phyloP scores from a whole-genome alignment of 2,888 invertebrate species.

The Acrocera orbiculus region DNA sequence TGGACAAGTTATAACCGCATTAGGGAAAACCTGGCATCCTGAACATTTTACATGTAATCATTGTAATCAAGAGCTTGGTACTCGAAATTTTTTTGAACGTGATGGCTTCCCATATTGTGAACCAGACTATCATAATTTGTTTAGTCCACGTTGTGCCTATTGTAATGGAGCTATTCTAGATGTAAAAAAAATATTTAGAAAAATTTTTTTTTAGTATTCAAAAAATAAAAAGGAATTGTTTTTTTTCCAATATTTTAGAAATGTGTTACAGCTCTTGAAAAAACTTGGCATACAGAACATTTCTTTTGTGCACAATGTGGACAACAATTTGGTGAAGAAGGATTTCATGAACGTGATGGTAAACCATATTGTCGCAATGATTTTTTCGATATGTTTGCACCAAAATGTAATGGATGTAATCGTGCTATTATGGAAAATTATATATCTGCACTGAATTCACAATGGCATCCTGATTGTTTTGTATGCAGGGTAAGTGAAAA shows the following conservation, averaged over 20 bases:
- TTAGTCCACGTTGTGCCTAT: constrained; percentile 96
- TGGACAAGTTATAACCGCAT: constrained; percentile 81
- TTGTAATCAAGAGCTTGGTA: constrained; percentile 91
- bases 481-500: constrained; percentile 79
- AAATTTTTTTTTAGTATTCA: neutral
- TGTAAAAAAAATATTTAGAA: constrained; percentile 37
- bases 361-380: constrained; percentile 92
- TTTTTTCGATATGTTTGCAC: constrained; percentile 95
- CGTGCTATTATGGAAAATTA: constrained; percentile 96
- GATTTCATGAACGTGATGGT: constrained; percentile 92
- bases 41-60: constrained; percentile 98
- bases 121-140: constrained; percentile 93
- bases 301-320: constrained; percentile 98
- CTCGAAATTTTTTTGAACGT: constrained; percentile 95
- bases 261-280: constrained; percentile 95
- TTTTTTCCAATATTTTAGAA: constrained; percentile 50
- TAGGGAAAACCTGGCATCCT: constrained; percentile 98
- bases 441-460: constrained; percentile 89
- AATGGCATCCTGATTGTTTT: constrained; percentile 98
- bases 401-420: constrained; percentile 91
- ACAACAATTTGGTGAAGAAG: constrained; percentile 91
- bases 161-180: constrained; percentile 98
- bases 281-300: constrained; percentile 98
- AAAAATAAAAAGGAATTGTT: neutral
- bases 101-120: constrained; percentile 97